Percentiles rank a stretch among this genome's conserved stretches.
Evolutionary conservation across 1,140 invertebrate species (phyloP).

Genomic region (Megathymus violae): DNA sequence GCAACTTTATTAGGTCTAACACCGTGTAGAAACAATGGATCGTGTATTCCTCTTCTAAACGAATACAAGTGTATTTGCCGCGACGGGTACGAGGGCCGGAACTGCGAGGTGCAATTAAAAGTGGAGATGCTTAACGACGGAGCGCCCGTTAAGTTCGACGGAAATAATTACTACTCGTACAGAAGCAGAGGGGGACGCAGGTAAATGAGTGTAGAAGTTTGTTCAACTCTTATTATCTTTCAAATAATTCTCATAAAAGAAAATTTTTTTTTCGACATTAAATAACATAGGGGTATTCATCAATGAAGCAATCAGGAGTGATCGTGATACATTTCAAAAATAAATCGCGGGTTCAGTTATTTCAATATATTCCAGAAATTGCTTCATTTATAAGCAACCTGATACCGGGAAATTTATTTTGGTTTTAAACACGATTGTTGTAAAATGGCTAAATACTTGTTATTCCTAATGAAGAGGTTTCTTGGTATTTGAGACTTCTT

Average conservation of each 20-base stretch:
- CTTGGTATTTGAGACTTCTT: too few relatives aligned
- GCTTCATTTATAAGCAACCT: too few relatives aligned
- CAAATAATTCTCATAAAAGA: neutral
- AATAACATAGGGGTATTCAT: too few relatives aligned
- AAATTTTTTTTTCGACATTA: too few relatives aligned
- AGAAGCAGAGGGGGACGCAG: conserved; percentile 79
- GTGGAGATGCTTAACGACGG: conserved; percentile 77
- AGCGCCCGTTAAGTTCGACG: conserved; percentile 77
- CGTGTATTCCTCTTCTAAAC: conserved; percentile 85
- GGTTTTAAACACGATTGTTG: too few relatives aligned
- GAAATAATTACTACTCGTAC: conserved; percentile 81
- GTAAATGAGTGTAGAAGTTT: conserved; percentile 51
- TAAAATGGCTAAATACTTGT: too few relatives aligned
- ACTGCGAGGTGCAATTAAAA: conserved; percentile 78
- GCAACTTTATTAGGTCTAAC: conserved; percentile 76
- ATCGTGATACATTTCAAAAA: too few relatives aligned
- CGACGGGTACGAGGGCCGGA: conserved; percentile 76
- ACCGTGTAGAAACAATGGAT: conserved; percentile 87
- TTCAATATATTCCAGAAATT: too few relatives aligned
- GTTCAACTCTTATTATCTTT: conserved; percentile 15
- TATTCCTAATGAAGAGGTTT: too few relatives aligned
- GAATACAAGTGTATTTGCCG: conserved; percentile 82
- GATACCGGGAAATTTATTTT: too few relatives aligned
- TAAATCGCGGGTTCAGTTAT: too few relatives aligned
- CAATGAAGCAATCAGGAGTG: too few relatives aligned